Conservation (phyloP, 2,797 vertebrate genomes). For the Helarctos malayanus region DNA sequence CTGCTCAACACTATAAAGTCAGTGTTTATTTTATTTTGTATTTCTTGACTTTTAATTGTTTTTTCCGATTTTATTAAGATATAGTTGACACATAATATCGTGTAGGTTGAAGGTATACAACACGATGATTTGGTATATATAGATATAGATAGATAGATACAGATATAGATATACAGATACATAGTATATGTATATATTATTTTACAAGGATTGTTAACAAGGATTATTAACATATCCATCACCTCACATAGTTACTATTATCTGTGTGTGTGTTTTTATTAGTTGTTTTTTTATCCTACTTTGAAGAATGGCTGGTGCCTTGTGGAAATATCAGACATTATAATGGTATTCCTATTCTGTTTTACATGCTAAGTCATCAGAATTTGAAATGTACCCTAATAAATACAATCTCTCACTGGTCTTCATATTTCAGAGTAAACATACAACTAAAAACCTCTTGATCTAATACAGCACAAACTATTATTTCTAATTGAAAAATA, state of each 20-base stretch:
- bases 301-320: not conserved
- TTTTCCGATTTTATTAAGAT: not conserved
- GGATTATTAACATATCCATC: not conserved
- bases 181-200: no score
- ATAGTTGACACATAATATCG: not conserved
- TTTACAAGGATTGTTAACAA: not conserved
- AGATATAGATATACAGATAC: no score
- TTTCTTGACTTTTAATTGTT: not conserved
- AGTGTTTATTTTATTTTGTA: not conserved
- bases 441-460: not conserved
- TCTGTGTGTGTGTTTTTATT: not conserved
- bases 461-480: not conserved
- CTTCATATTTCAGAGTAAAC: not conserved
- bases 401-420: not conserved
- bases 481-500: not conserved
- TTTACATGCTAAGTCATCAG: not conserved
- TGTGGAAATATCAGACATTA: not conserved
- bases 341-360: not conserved
- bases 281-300: not conserved
- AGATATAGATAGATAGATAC: not conserved
- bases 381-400: not conserved
- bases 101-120: not conserved
- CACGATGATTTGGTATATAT: not conserved
- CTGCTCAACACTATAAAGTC: not conserved
- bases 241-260: not conserved